Evolutionary conservation across 2,113 vertebrate species (phyloP).

Genomic region (Trochalopteron elliotii): DNA sequence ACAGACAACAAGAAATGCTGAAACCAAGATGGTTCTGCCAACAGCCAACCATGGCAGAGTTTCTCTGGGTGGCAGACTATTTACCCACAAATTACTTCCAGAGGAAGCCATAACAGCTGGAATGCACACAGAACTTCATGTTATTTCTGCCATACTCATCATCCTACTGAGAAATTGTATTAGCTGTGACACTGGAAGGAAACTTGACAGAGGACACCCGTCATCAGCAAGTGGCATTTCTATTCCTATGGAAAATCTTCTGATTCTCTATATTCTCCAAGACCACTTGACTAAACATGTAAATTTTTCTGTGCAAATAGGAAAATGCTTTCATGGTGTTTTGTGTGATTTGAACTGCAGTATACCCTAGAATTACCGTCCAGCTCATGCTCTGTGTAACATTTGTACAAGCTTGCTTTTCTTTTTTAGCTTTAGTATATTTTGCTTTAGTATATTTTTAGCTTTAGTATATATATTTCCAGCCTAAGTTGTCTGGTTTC

Average conservation of each 20-base stretch:
- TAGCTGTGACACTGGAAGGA: background rate
- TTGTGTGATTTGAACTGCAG: background rate
- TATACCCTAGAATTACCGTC: background rate
- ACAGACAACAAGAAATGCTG: background rate
- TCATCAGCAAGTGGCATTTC: background rate
- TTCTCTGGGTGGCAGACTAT: background rate
- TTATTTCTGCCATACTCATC: background rate
- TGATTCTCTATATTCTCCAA: background rate
- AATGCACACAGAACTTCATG: background rate
- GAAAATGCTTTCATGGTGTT: background rate
- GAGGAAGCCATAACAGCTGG: background rate
- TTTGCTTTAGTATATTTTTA: background rate
- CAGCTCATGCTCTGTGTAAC: background rate
- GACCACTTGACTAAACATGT: background rate
- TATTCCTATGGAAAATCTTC: background rate
- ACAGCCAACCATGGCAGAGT: background rate
- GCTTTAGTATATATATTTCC: background rate
- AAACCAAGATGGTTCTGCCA: background rate
- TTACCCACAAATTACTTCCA: background rate
- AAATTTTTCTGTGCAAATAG: background rate
- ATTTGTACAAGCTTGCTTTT: background rate
- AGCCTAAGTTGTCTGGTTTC: background rate
- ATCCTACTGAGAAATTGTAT: background rate
- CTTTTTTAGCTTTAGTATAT: background rate
- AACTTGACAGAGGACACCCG: background rate